These are phyloP conservation scores for Diabrotica balteata DNA, from an alignment of 2,888 invertebrate genomes.

Conservation along the genomic window DNA sequence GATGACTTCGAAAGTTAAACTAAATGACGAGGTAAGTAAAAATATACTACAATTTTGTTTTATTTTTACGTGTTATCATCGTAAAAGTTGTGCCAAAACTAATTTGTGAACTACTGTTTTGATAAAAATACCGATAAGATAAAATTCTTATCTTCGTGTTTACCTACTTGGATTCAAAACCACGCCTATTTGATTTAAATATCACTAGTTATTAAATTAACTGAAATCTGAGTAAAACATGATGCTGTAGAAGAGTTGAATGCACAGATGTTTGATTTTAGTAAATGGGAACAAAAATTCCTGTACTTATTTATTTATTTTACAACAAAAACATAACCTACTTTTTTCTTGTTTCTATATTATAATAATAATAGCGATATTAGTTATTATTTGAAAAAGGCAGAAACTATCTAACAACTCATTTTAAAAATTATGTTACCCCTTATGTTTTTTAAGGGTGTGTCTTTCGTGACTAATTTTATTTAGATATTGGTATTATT, in stretches of 20 bases:
- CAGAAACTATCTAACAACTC: too few species aligned
- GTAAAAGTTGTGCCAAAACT: slow-evolving; percentile 33
- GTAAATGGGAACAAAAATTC: too few species aligned
- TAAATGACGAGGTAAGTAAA: slow-evolving; percentile 57
- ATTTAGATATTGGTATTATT: not conserved
- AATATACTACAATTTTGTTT: slow-evolving; percentile 25
- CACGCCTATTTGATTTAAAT: slow-evolving; percentile 51
- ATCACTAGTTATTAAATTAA: not conserved
- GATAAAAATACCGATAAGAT: slow-evolving; percentile 39
- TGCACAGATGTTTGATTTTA: too few species aligned
- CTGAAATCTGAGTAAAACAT: too few species aligned
- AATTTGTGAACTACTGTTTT: not conserved
- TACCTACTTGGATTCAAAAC: slow-evolving; percentile 47
- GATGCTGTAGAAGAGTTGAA: too few species aligned
- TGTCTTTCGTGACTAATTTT: slow-evolving; percentile 6
- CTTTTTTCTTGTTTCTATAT: too few species aligned
- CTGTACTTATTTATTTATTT: too few species aligned
- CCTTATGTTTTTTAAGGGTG: not conserved
- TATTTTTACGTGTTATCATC: slow-evolving; percentile 27
- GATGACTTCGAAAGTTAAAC: slow-evolving; percentile 56
- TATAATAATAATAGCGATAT: too few species aligned
- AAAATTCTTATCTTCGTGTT: slow-evolving; percentile 33
- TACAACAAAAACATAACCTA: too few species aligned
- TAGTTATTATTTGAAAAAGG: too few species aligned
- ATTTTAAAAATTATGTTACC: too few species aligned